A percentile compares a stretch with the other conserved stretches of the same genome.
Conservation (phyloP, 2,888 invertebrate species). For the Hedya salicella region DNA sequence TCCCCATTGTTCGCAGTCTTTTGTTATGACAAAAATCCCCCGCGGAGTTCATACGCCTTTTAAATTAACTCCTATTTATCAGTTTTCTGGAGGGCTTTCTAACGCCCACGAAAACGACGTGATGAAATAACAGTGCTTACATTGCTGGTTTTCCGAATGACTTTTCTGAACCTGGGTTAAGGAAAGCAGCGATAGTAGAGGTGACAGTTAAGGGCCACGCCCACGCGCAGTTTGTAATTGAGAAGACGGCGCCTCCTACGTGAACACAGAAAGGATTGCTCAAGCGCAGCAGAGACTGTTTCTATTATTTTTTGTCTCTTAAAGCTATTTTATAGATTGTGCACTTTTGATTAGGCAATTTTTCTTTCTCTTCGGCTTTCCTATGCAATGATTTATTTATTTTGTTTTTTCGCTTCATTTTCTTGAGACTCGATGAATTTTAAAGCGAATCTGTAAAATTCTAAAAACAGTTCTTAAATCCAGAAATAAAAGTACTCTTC, state of each 20-base stretch:
- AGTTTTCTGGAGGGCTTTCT: constrained; percentile 48
- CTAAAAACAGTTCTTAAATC: too few species aligned
- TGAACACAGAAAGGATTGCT: constrained; percentile 39
- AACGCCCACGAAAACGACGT: constrained; percentile 48
- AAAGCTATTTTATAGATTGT: neutral
- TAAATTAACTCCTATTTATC: constrained; percentile 47
- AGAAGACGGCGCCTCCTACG: constrained; percentile 62
- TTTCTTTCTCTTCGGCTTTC: neutral
- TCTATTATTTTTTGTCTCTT: constrained; percentile 8
- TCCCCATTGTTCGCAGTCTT: constrained; percentile 26
- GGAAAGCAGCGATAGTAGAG: constrained; percentile 43
- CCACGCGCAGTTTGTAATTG: constrained; percentile 56
- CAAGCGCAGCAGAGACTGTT: constrained; percentile 7
- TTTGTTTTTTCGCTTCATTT: neutral
- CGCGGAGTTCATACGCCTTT: constrained; percentile 32
- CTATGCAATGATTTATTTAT: neutral
- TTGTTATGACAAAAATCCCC: constrained; percentile 19
- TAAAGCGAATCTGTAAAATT: too few species aligned
- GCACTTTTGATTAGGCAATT: neutral
- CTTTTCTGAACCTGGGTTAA: constrained; percentile 26
- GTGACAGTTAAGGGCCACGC: constrained; percentile 51
- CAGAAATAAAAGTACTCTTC: too few species aligned
- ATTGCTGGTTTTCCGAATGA: constrained; percentile 46
- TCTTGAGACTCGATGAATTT: too few species aligned
- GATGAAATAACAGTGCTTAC: constrained; percentile 35